phyloP scores from a whole-genome alignment of 2,797 vertebrate species.

The Gobionotothen gibberifrons region DNA sequence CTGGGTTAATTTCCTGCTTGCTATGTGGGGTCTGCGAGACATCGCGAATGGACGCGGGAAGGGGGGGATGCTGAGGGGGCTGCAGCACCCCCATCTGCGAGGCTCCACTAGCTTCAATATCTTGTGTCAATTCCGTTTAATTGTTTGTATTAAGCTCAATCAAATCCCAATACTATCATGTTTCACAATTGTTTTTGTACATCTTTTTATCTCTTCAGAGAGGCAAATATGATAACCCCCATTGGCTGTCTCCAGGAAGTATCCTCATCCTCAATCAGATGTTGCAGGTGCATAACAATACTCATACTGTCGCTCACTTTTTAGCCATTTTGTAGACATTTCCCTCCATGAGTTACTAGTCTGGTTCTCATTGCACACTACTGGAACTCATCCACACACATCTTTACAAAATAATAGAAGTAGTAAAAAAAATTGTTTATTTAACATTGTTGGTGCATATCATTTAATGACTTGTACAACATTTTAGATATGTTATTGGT shows the following conservation, averaged over 20 bases:
- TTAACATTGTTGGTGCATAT: not conserved
- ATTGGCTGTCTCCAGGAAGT: constrained; percentile 91
- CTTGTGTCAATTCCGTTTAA: not conserved
- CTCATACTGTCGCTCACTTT: not conserved
- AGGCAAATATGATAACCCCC: constrained; percentile 90
- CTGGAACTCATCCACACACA: not conserved
- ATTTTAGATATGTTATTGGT: not conserved
- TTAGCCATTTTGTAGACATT: not conserved
- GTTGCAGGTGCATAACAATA: constrained; percentile 89
- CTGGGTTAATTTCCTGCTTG: no score
- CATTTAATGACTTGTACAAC: not conserved
- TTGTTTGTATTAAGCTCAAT: not conserved
- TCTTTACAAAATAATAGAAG: not conserved
- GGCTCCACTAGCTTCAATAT: not conserved
- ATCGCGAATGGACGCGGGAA: no score
- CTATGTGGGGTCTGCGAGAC: no score
- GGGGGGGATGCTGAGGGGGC: no score
- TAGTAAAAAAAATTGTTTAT: not conserved
- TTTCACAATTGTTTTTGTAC: constrained; percentile 6
- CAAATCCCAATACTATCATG: not conserved
- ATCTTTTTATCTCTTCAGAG: constrained; percentile 78
- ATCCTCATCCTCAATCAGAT: constrained; percentile 91
- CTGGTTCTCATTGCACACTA: not conserved
- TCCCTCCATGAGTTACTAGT: not conserved
- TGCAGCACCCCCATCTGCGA: no score